These are phyloP conservation scores for Gambusia affinis DNA, from an alignment of 2,113 vertebrate genomes.

Conservation along the genomic window DNA sequence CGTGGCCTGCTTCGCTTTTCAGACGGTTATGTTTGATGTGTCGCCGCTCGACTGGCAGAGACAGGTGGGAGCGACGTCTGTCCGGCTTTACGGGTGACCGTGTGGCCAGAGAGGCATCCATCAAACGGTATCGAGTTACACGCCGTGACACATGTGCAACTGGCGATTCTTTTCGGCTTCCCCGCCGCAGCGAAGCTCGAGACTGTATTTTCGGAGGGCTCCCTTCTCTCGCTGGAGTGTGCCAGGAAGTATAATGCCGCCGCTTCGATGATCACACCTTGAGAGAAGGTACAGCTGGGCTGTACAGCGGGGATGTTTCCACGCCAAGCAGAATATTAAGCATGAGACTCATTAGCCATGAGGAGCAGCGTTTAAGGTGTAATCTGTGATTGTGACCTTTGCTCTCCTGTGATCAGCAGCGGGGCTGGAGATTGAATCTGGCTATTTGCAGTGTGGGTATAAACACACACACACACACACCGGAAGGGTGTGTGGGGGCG, in stretches of 20 bases:
- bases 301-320: slow-evolving; percentile 17
- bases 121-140: slow-evolving; percentile 62
- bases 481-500: too few relatives aligned
- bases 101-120: slow-evolving; percentile 47
- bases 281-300: too few relatives aligned
- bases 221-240: slow-evolving; percentile 26
- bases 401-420: slow-evolving; percentile 20
- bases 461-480: slow-evolving; percentile 17
- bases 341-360: slow-evolving; percentile 6
- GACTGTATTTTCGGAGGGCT: slow-evolving; percentile 40
- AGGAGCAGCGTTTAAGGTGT: slow-evolving; percentile 18
- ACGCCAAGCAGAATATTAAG: slow-evolving; percentile 27
- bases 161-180: slow-evolving; percentile 41
- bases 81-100: slow-evolving; percentile 56
- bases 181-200: slow-evolving; percentile 25
- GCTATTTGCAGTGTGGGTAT: slow-evolving; percentile 17
- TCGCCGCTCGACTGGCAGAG: slow-evolving; percentile 52
- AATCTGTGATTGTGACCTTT: slow-evolving; percentile 44
- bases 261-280: slow-evolving; percentile 51
- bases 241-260: slow-evolving; percentile 32
- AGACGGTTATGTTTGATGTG: slow-evolving; percentile 45
- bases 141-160: slow-evolving; percentile 52
- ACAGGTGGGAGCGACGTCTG: slow-evolving; percentile 62
- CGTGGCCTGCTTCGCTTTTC: slow-evolving; percentile 29
- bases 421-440: slow-evolving; percentile 21